Evolutionary conservation across 37 sponge, comb jelly and placozoan genomes (phyloP).

Genomic region (Dysidea cf. avara): DNA sequence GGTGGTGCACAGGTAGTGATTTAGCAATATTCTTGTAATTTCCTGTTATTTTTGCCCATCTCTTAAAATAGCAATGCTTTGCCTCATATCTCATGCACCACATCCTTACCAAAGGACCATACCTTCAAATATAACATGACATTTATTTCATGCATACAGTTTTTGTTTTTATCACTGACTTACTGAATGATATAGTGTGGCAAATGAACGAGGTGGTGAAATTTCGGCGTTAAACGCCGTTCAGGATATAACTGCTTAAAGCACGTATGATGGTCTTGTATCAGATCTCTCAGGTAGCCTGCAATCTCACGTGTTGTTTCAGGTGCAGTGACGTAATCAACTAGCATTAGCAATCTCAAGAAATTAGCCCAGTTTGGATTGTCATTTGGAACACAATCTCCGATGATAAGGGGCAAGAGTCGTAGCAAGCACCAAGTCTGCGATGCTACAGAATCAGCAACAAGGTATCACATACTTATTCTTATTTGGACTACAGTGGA

Average conservation of each 20-base stretch:
- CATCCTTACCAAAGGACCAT: conserved; percentile 41
- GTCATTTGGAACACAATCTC: conserved; percentile 35
- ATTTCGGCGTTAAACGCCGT: conserved; percentile 31
- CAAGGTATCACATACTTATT: no score
- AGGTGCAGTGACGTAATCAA: conserved; percentile 50
- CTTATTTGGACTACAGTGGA: no score
- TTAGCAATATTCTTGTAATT: conserved; percentile 51
- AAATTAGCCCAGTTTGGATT: conserved; percentile 54
- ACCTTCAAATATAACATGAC: conserved; percentile 33
- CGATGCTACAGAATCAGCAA: conserved; percentile 26
- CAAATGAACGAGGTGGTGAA: conserved; percentile 60
- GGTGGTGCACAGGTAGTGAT: conserved; percentile 43
- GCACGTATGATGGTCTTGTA: conserved; percentile 25
- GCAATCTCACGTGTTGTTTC: not conserved
- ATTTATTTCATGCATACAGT: not conserved
- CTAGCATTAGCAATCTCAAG: conserved; percentile 23
- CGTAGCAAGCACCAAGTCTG: conserved; percentile 57
- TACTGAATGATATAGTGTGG: conserved; percentile 50
- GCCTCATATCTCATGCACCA: conserved; percentile 76
- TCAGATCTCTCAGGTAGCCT: conserved; percentile 12
- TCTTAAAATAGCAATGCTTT: no score
- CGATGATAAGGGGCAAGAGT: conserved; percentile 52
- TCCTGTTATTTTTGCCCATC: no score
- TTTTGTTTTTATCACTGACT: not conserved
- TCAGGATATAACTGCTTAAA: conserved; percentile 51